phyloP scores from a whole-genome alignment of 2,113 vertebrate species.

The Malurus melanocephalus region DNA sequence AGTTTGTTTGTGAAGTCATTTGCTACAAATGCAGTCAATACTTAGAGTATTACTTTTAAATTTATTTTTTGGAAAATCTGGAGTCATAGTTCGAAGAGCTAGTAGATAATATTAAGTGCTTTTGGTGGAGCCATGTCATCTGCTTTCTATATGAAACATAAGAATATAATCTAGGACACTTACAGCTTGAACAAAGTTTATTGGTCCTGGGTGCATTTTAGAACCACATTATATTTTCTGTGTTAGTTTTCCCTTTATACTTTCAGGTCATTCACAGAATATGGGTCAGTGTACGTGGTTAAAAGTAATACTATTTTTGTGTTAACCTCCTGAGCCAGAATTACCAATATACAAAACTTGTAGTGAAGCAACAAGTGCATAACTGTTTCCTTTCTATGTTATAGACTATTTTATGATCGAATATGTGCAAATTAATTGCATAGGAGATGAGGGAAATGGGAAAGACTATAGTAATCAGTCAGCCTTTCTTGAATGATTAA shows the following conservation, averaged over 20 bases:
- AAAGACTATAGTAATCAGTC: conserved; percentile 39
- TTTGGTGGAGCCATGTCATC: not conserved
- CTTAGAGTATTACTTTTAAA: not conserved
- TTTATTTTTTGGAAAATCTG: not conserved
- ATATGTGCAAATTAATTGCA: conserved; percentile 41
- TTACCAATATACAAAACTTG: not conserved
- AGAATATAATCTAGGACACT: not conserved
- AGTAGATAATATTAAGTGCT: not conserved
- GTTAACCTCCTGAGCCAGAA: not conserved
- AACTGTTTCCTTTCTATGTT: conserved; percentile 22
- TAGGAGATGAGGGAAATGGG: not conserved
- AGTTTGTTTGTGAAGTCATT: not conserved
- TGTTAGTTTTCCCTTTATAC: not conserved
- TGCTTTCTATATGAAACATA: not conserved
- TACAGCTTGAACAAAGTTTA: not conserved
- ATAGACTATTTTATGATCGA: not conserved
- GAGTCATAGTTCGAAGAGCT: not conserved
- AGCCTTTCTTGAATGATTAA: conserved; percentile 6
- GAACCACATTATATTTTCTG: not conserved
- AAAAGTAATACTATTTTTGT: not conserved
- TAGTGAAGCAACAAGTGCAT: not conserved
- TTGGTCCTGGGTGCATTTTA: not conserved
- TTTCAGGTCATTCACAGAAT: not conserved
- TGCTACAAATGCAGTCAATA: not conserved
- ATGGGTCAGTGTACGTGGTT: not conserved